Conservation (phyloP, 2,888 invertebrate species). For the Rhagophthalmus giganteus region DNA sequence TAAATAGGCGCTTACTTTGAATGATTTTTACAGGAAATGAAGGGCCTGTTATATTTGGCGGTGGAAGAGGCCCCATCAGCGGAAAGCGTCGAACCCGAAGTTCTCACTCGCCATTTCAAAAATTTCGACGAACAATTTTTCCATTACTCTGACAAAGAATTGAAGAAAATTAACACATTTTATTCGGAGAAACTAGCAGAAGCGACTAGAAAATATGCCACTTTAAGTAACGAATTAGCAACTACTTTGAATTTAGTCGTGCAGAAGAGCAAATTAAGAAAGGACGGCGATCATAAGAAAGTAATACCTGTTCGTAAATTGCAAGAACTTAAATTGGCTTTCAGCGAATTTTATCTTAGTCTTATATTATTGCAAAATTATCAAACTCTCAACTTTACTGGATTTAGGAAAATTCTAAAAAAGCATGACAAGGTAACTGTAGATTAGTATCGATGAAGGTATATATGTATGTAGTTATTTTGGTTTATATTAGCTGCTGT, state of each 20-base stretch:
- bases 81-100: conserved; percentile 72
- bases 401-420: conserved; percentile 87
- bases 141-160: conserved; percentile 80
- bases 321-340: conserved; percentile 83
- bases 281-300: conserved; percentile 3
- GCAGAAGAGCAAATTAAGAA: conserved; percentile 37
- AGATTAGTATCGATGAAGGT: not conserved
- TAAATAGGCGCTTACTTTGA: conserved; percentile 2
- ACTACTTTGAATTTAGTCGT: conserved; percentile 51
- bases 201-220: conserved; percentile 79
- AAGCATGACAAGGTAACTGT: conserved; percentile 79
- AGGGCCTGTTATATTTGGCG: conserved; percentile 77
- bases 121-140: conserved; percentile 86
- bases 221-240: conserved; percentile 71
- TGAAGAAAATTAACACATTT: conserved; percentile 87
- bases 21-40: conserved; percentile 68
- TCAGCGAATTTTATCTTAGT: conserved; percentile 87
- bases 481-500: conserved; percentile 67
- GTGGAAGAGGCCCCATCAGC: conserved; percentile 77
- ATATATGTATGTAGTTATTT: not conserved
- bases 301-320: conserved; percentile 67
- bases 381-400: conserved; percentile 85
- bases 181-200: conserved; percentile 89
- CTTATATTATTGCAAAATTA: conserved; percentile 85
- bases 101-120: conserved; percentile 71